Conservation (phyloP, 1,140 invertebrate genomes). For the Trissolcus basalis region DNA sequence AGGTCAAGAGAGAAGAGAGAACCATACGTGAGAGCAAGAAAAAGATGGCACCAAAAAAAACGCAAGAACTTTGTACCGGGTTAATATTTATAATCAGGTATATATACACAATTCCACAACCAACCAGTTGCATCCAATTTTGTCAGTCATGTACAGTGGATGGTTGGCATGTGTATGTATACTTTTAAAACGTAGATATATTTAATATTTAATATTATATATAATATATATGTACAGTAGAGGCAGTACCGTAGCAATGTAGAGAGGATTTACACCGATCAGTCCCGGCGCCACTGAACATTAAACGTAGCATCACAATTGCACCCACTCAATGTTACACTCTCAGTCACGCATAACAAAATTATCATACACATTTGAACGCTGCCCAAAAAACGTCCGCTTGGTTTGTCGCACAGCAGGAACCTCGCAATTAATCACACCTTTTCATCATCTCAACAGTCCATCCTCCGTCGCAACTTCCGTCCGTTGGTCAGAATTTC, state of each 20-base stretch:
- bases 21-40: slow-evolving; percentile 80
- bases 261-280: slow-evolving; percentile 72
- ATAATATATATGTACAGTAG: slow-evolving; percentile 70
- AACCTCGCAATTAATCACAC: neutral
- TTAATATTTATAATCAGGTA: slow-evolving; percentile 51
- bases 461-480: neutral
- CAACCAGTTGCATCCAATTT: slow-evolving; percentile 5
- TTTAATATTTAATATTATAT: slow-evolving; percentile 69
- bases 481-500: neutral
- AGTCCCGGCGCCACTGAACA: slow-evolving; percentile 70
- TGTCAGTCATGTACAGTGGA: slow-evolving; percentile 49
- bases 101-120: slow-evolving; percentile 45
- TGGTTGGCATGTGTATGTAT: slow-evolving; percentile 64
- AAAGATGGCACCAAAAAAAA: slow-evolving; percentile 76
- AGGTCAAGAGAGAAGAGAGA: slow-evolving; percentile 80
- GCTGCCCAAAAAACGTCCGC: slow-evolving; percentile 30
- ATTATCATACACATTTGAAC: slow-evolving; percentile 57
- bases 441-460: neutral
- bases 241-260: slow-evolving; percentile 74
- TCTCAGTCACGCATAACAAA: slow-evolving; percentile 52
- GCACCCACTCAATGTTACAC: slow-evolving; percentile 61
- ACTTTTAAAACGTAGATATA: slow-evolving; percentile 64
- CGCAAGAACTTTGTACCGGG: slow-evolving; percentile 66
- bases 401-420: slow-evolving; percentile 35
- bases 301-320: slow-evolving; percentile 66